phyloP scores from a whole-genome alignment of 2,888 invertebrate genomes.

The Cotesia congregata region DNA sequence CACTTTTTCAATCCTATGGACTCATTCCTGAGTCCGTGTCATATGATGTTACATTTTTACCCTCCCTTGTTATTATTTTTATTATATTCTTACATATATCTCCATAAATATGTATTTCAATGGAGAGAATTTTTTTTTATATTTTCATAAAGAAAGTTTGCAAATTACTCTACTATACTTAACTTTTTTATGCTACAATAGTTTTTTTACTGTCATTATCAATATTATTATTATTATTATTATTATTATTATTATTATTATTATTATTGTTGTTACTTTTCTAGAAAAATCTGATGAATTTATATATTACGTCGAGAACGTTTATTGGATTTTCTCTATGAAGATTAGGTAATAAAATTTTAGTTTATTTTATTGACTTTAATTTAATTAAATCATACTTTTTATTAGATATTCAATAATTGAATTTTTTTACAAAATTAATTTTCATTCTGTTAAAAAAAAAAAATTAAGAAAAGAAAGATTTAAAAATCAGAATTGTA shows the following conservation, averaged over 20 bases:
- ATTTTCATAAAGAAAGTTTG: not conserved
- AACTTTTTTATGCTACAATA: not conserved
- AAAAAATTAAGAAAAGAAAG: too few relatives aligned
- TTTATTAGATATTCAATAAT: too few relatives aligned
- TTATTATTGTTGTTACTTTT: not conserved
- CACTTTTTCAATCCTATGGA: constrained; percentile 51
- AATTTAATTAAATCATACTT: not conserved
- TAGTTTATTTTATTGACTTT: not conserved
- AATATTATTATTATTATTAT: not conserved
- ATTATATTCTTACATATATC: constrained; percentile 8
- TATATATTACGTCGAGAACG: not conserved
- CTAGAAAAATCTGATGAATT: not conserved
- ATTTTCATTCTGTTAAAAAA: not conserved
- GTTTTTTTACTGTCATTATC: not conserved
- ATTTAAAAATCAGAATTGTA: too few relatives aligned
- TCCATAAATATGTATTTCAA: constrained; percentile 5
- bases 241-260: not conserved
- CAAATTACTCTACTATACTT: constrained; percentile 6
- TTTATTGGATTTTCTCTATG: not conserved
- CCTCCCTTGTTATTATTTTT: constrained; percentile 5
- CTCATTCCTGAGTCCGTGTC: constrained; percentile 49
- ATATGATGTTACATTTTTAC: constrained; percentile 55
- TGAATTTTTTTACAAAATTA: not conserved
- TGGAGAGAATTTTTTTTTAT: not conserved
- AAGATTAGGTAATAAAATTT: not conserved